Base-by-base conservation (phyloP, 2,888 invertebrate genomes). In the Miltochrista miniata region DNA sequence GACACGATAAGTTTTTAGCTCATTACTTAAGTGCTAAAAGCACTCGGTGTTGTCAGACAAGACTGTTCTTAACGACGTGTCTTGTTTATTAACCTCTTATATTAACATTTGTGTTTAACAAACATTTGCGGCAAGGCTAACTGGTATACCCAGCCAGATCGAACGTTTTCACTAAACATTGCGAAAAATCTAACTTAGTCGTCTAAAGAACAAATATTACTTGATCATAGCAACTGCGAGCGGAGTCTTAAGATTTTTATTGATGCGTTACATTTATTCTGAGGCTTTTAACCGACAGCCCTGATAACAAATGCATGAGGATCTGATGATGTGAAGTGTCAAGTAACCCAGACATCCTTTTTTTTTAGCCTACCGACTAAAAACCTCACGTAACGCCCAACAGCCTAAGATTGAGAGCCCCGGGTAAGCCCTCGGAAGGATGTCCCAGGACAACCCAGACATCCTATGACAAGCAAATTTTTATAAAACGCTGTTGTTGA, bases 11-110 rank as follows among this genome's bases (percentile, higher is more conserved):
- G 58, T 59, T 68, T 51, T 50, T 59, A 55, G 52, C 59, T 57
- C 55, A 72, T 79, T 76, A 72, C 75, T 64, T 59, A 78, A 83
- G 74, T 68, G 79, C 76, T 83, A 79, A 84, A 81, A 85, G 79
- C 77, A 67, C 72, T 75, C 73, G 66, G 72, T 70, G 53, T 67
- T 67, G 59, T 66, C 46, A 47, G 49, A 56, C 51, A 65, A 64
- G 52, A 67, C 51, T 57, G 59, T 52, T 68, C 56, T 61, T 59
- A 48, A 37, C 33, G 37, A 43, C 44, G 53, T 68, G 68, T 65
- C 56, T 68, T 68, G 65, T 76, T 72, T 64, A 70, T 70, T 67
- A 74, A 68, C 64, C 42, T 54, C 50, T 54, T 73, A 60, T 61
- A 73, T 69, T 58, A 75, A 74, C 64, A 74, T 86, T 85, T 83